A percentile compares a stretch with the other conserved stretches of the same genome.
phyloP scores from a whole-genome alignment of 1,140 invertebrate species.

The Aphaenogaster rudis region DNA sequence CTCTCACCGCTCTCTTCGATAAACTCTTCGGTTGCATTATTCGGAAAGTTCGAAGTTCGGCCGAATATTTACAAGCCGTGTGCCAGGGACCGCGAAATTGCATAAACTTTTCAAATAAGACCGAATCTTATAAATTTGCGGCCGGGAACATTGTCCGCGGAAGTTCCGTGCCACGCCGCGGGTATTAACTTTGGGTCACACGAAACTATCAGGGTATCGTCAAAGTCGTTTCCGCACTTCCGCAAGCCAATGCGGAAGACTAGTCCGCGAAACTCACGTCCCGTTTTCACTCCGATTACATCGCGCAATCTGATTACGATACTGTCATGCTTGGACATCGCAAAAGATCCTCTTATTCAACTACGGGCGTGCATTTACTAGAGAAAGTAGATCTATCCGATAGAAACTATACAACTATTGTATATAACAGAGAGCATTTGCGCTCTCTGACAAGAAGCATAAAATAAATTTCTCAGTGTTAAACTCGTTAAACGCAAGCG shows the following conservation, averaged over 20 bases:
- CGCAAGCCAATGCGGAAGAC: slow-evolving; percentile 20
- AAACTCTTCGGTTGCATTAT: slow-evolving; percentile 58
- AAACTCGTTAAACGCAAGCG: neutral
- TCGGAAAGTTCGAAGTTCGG: slow-evolving; percentile 69
- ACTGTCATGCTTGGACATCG: neutral
- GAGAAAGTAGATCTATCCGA: neutral
- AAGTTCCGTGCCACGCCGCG: slow-evolving; percentile 39
- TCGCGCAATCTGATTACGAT: slow-evolving; percentile 21
- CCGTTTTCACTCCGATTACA: slow-evolving; percentile 37
- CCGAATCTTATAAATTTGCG: slow-evolving; percentile 71
- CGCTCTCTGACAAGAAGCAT: neutral
- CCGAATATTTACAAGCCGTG: slow-evolving; percentile 76
- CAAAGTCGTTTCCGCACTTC: slow-evolving; percentile 22
- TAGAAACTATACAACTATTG: neutral
- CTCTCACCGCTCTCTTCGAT: slow-evolving; percentile 15
- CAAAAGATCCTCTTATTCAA: neutral
- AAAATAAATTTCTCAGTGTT: neutral
- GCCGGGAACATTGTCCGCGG: slow-evolving; percentile 17
- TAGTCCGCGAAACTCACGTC: slow-evolving; percentile 56
- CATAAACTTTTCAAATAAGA: slow-evolving; percentile 83
- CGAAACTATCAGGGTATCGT: slow-evolving; percentile 70
- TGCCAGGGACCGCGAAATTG: slow-evolving; percentile 73
- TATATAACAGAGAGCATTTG: neutral
- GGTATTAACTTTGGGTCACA: slow-evolving; percentile 74
- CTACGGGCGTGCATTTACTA: neutral